phyloP scores from a whole-genome alignment of 2,888 invertebrate species.

The Drosophila prostipennis region DNA sequence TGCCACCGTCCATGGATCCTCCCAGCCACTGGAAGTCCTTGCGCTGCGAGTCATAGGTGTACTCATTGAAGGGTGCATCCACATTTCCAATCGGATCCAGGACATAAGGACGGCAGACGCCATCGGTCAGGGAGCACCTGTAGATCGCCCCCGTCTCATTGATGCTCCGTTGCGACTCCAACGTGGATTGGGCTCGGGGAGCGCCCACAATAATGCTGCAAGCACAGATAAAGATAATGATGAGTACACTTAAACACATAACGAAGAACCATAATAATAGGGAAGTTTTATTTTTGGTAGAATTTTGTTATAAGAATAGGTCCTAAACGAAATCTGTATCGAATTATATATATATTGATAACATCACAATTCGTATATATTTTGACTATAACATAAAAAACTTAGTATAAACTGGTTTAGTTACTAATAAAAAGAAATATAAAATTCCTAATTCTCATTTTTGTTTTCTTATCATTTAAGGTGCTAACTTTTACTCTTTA shows the following conservation, averaged over 20 bases:
- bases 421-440: too few relatives aligned
- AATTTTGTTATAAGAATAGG: too few relatives aligned
- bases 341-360: too few relatives aligned
- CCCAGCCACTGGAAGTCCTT: conserved; percentile 85
- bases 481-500: too few relatives aligned
- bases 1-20: conserved; percentile 84
- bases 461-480: too few relatives aligned
- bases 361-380: too few relatives aligned
- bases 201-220: conserved; percentile 85
- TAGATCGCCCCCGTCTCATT: conserved; percentile 86
- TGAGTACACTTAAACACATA: neutral
- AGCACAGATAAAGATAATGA: neutral
- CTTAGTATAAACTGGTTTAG: too few relatives aligned
- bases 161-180: conserved; percentile 80
- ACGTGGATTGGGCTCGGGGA: conserved; percentile 85
- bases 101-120: conserved; percentile 82
- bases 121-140: conserved; percentile 82
- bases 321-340: too few relatives aligned
- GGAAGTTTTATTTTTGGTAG: too few relatives aligned
- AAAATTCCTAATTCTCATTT: too few relatives aligned
- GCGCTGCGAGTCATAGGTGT: conserved; percentile 81
- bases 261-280: too few relatives aligned
- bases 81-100: conserved; percentile 83
- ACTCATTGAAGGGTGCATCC: conserved; percentile 71
- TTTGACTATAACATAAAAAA: too few relatives aligned